Base-by-base conservation (phyloP, 2,888 invertebrate genomes). In the Theodoxus fluviatilis region DNA sequence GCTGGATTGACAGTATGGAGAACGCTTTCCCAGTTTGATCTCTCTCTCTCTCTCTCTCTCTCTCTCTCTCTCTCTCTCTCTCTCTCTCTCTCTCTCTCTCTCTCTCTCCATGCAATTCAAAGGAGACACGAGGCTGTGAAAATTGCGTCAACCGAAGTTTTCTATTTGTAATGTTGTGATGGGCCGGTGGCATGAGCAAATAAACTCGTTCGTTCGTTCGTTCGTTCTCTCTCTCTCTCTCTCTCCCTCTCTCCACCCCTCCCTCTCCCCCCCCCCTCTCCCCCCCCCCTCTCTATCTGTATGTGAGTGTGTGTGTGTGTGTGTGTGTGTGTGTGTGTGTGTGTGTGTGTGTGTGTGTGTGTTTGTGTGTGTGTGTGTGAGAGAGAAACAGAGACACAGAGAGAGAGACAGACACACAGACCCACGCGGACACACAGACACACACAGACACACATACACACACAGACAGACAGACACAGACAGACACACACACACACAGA, bases 401-500 rank as follows among this genome's bases (percentile, higher is more conserved):
- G 33, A 33, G 3, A 59, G 18, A 33, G 18, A 31, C 59, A 33
- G 33, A 59, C 59, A 33, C 35, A 59, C 59, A 18, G 33, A 33
- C 59, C n/a, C 59, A 59, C 59, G 28, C 33, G n/a, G 33, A 3
- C 59, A 3, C 31, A 33, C 59, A 33, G 33, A 33, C 59, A 59
- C 59, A 33, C 59, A 59, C 59, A 33, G 9, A 59, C 59, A 33
- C 59, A 59, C 31, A 59, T 35, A 33, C 59, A 2, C 59, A 3
- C 59, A 15, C 59, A 59, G 33, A 33, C 59, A 59, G 33, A 15
- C 59, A 59, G 33, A 33, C 33, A 59, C 59, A 33, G 33, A 33
- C 33, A 33, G 33, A 59, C 59, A 59, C 59, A 33, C 33, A 59
- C 59, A 59, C 59, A 59, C 59, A 59, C 59, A 59, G 18, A 59